Conservation (phyloP, 30 jellyfish, hydroid and myxozoan species). For the Rhopilema esculentum region DNA sequence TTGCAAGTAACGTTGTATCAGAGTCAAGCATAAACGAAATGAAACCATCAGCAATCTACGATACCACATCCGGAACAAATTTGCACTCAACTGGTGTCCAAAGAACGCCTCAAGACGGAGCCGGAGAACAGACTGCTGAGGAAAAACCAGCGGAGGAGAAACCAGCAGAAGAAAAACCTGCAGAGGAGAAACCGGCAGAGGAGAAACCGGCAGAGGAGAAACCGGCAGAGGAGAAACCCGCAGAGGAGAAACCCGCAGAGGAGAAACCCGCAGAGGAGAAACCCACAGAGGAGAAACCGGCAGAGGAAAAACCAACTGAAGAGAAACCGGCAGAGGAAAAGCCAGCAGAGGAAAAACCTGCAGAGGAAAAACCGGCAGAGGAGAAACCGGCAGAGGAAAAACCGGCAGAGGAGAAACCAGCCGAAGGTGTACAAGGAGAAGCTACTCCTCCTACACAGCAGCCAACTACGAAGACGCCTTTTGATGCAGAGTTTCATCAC, state of each 20-base stretch:
- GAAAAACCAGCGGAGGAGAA: constrained; percentile 27
- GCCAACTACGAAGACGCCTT: neutral
- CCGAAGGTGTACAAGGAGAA: constrained; percentile 12
- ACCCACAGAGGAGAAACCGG: constrained; percentile 25
- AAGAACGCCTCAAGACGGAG: constrained; percentile 45
- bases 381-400: constrained; percentile 21
- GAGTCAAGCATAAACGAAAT: constrained; percentile 22
- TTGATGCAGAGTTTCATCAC: neutral
- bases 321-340: constrained; percentile 7
- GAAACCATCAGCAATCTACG: neutral
- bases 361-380: constrained; percentile 11
- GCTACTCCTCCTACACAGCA: neutral
- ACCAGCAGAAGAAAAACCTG: constrained; percentile 16
- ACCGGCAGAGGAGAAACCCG: constrained; percentile 37
- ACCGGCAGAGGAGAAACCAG: constrained; percentile 22
- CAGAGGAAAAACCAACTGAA: constrained; percentile 13
- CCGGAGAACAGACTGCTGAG: constrained; percentile 22
- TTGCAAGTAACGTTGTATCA: constrained; percentile 17
- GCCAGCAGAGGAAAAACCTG: constrained; percentile 37
- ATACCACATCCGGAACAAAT: constrained; percentile 5
- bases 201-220: constrained; percentile 46
- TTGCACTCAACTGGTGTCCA: constrained; percentile 27
- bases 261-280: constrained; percentile 36
- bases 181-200: constrained; percentile 34
- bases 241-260: constrained; percentile 24